These are phyloP conservation scores for Zophobas atratus DNA, from an alignment of 1,140 invertebrate species.

Conservation along the genomic window DNA sequence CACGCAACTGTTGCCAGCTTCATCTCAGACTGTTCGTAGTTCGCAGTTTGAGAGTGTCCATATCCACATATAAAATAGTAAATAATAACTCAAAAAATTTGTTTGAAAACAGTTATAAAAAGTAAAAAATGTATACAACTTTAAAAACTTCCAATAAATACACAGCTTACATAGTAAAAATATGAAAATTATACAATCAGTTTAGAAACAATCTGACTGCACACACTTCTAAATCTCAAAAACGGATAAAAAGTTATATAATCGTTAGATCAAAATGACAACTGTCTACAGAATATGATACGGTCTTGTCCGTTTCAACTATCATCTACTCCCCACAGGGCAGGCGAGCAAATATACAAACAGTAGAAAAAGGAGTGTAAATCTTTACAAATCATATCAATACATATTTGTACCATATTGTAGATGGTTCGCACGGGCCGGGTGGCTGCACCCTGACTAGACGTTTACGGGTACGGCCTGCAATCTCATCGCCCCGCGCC, in stretches of 20 bases:
- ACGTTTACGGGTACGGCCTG: slow-evolving; percentile 52
- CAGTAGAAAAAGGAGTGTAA: slow-evolving; percentile 69
- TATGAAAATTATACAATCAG: slow-evolving; percentile 63
- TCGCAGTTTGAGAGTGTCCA: slow-evolving; percentile 44
- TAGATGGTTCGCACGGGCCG: slow-evolving; percentile 63
- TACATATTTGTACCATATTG: slow-evolving; percentile 68
- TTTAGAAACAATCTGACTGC: slow-evolving; percentile 59
- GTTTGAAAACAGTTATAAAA: slow-evolving; percentile 66
- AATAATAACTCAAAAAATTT: slow-evolving; percentile 62
- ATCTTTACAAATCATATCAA: slow-evolving; percentile 68
- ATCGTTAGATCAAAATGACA: slow-evolving; percentile 65
- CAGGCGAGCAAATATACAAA: slow-evolving; percentile 66
- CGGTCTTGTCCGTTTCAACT: slow-evolving; percentile 58
- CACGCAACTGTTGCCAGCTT: slow-evolving; percentile 48
- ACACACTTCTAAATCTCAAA: slow-evolving; percentile 65
- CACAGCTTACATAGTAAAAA: slow-evolving; percentile 65
- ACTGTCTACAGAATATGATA: slow-evolving; percentile 66
- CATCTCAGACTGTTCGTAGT: slow-evolving; percentile 51
- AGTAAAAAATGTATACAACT: slow-evolving; percentile 67
- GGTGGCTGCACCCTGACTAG: slow-evolving; percentile 54
- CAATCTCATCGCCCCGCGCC: slow-evolving; percentile 58
- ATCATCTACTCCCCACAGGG: slow-evolving; percentile 56
- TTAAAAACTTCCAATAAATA: slow-evolving; percentile 67
- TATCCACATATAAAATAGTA: slow-evolving; percentile 62
- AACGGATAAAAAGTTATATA: slow-evolving; percentile 64